A percentile compares a stretch with the other conserved stretches of the same genome.
phyloP scores from a whole-genome alignment of 2,888 invertebrate species.

The Troilus luridus region DNA sequence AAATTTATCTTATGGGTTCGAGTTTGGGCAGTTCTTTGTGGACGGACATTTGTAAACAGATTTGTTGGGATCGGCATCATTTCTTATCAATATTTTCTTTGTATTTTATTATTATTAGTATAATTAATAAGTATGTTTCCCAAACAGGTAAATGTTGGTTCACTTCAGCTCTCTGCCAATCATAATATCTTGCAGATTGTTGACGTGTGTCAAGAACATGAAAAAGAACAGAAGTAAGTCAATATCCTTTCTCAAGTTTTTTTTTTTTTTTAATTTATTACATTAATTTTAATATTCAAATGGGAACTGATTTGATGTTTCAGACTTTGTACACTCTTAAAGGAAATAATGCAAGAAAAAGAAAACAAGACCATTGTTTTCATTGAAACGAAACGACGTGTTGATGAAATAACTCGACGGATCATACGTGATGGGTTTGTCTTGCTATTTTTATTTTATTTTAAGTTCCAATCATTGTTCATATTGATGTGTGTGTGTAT shows the following conservation, averaged over 20 bases:
- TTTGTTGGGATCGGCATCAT: too few relatives aligned
- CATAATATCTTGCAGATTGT: slow-evolving; percentile 98
- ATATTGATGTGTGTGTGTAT: too few relatives aligned
- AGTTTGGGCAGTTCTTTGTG: too few relatives aligned
- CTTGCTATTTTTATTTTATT: slow-evolving; percentile 58
- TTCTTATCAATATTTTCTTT: neutral
- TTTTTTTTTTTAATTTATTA: neutral
- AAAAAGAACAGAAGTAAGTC: slow-evolving; percentile 78
- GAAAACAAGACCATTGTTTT: slow-evolving; percentile 82
- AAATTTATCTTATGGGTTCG: too few relatives aligned
- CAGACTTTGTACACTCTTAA: slow-evolving; percentile 73
- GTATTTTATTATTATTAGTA: neutral
- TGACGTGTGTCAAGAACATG: slow-evolving; percentile 89
- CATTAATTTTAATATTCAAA: neutral
- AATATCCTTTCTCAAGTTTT: neutral
- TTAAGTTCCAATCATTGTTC: neutral
- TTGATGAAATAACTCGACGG: slow-evolving; percentile 77
- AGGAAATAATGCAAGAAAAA: slow-evolving; percentile 76
- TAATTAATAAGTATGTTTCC: neutral
- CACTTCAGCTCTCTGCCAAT: slow-evolving; percentile 90
- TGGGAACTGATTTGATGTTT: slow-evolving; percentile 21
- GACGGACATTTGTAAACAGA: too few relatives aligned
- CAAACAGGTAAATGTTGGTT: slow-evolving; percentile 90
- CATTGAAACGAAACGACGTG: slow-evolving; percentile 80
- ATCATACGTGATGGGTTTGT: slow-evolving; percentile 76